These are phyloP conservation scores for Drosophila watanabei DNA, from an alignment of 1,140 invertebrate species.

Conservation along the genomic window DNA sequence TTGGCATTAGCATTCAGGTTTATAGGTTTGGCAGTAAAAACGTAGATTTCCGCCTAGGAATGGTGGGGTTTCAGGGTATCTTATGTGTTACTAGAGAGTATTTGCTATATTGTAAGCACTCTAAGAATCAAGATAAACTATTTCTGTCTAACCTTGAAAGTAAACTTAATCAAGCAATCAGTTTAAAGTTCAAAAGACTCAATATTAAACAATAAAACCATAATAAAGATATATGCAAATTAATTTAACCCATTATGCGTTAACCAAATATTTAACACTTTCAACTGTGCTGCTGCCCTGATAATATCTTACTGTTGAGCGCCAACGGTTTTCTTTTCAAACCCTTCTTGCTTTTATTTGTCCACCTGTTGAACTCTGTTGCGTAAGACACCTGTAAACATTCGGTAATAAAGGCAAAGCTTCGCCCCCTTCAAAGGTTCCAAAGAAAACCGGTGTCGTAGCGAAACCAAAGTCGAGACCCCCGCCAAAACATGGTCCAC, in stretches of 20 bases:
- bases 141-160: background rate
- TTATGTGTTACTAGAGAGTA: background rate
- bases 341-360: constrained; percentile 14
- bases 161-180: background rate
- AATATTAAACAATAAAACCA: constrained; percentile 2
- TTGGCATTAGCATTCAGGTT: constrained; percentile 17
- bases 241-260: constrained; percentile 31
- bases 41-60: constrained; percentile 13
- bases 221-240: constrained; percentile 10
- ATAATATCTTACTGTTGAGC: constrained; percentile 5
- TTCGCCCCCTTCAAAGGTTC: constrained; percentile 19
- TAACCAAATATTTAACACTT: constrained; percentile 34
- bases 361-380: constrained; percentile 41
- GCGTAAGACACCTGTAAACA: constrained; percentile 48
- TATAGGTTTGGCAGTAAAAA: background rate
- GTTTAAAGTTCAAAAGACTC: background rate
- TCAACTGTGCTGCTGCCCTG: constrained; percentile 5
- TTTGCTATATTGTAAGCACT: background rate
- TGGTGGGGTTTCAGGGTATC: background rate
- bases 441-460: constrained; percentile 13
- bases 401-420: constrained; percentile 33
- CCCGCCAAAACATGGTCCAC: constrained; percentile 34
- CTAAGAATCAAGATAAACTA: background rate
- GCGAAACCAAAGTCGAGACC: constrained; percentile 26
- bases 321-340: constrained; percentile 13